These are phyloP conservation scores for Drosophila pachea DNA, from an alignment of 1,140 invertebrate species.

Conservation along the genomic window DNA sequence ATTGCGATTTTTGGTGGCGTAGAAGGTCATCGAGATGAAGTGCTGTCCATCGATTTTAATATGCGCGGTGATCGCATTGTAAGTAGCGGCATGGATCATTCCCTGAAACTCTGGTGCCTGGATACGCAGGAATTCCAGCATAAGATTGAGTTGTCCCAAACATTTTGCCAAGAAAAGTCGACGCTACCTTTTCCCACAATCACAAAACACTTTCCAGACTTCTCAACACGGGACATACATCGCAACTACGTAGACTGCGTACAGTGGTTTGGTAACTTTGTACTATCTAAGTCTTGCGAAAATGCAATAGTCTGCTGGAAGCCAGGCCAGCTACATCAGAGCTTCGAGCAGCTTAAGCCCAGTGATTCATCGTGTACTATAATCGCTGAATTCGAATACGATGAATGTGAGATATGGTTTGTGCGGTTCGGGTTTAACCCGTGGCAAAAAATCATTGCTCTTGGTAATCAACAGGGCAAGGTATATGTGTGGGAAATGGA, in stretches of 20 bases:
- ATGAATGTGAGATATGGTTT: conserved; percentile 99
- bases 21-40: conserved; percentile 97
- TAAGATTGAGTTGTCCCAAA: conserved; percentile 92
- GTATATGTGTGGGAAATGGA: conserved; percentile 97
- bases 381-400: conserved; percentile 94
- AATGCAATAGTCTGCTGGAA: conserved; percentile 87
- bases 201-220: conserved; percentile 97
- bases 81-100: conserved; percentile 99
- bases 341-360: conserved; percentile 60
- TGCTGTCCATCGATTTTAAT: conserved; percentile 96
- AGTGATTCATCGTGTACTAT: conserved; percentile 75
- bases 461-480: conserved; percentile 95
- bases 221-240: conserved; percentile 97
- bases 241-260: conserved; percentile 99
- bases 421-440: conserved; percentile 96
- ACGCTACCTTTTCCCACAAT: conserved; percentile 92
- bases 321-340: conserved; percentile 69
- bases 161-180: conserved; percentile 87
- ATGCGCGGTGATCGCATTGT: conserved; percentile 92
- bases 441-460: conserved; percentile 89
- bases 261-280: conserved; percentile 96
- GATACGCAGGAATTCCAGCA: conserved; percentile 91
- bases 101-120: conserved; percentile 95
- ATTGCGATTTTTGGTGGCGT: conserved; percentile 98
- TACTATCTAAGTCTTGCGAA: conserved; percentile 98